Evolutionary conservation across 2,113 vertebrate genomes (phyloP).

Genomic region (Dipodomys spectabilis): DNA sequence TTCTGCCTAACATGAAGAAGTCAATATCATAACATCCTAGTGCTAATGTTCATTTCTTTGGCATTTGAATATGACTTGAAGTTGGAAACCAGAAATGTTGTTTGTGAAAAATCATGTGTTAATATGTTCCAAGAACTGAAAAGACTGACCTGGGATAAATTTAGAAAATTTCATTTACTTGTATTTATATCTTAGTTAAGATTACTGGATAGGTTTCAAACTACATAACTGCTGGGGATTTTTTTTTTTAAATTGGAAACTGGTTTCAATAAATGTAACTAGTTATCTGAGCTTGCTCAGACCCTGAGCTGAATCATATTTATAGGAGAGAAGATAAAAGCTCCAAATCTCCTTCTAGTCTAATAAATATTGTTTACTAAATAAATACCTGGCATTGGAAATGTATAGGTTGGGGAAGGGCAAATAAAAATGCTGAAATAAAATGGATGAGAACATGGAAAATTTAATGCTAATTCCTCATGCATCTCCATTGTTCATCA

Average conservation of each 20-base stretch:
- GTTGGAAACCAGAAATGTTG: not conserved
- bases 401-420: fast-evolving
- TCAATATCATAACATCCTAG: not conserved
- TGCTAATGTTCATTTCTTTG: not conserved
- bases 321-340: not conserved
- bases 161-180: constrained; percentile 42
- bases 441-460: not conserved
- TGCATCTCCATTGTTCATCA: not conserved
- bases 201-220: constrained; percentile 31
- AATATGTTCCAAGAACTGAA: not conserved
- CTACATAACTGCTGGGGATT: constrained; percentile 13
- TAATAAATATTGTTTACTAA: not conserved
- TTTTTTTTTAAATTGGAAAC: not conserved
- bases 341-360: not conserved
- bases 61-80: constrained; percentile 10
- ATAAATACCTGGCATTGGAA: not conserved
- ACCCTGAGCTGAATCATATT: constrained; percentile 21
- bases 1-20: not conserved
- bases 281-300: not conserved
- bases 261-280: not conserved
- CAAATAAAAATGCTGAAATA: not conserved
- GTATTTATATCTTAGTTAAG: constrained; percentile 36
- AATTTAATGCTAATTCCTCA: not conserved
- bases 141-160: not conserved
- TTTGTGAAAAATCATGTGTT: not conserved